Conservation (phyloP, 2,113 vertebrate species). For the Sminthopsis crassicaudata region DNA sequence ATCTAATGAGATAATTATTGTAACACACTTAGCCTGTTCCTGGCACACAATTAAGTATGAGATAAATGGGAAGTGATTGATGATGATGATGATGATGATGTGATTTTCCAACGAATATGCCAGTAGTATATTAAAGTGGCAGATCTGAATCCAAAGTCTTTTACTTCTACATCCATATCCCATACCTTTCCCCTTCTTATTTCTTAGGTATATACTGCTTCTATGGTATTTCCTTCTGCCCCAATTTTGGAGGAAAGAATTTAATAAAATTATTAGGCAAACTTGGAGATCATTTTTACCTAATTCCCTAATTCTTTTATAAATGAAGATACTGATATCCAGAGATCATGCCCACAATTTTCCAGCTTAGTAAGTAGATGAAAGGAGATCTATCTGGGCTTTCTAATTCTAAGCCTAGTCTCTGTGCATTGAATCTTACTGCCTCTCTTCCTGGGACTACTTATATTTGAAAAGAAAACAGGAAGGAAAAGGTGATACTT, state of each 20-base stretch:
- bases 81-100: background rate
- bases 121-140: background rate
- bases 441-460: background rate
- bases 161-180: background rate
- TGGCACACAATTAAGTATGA: background rate
- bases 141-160: background rate
- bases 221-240: background rate
- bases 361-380: background rate
- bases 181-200: background rate
- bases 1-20: background rate
- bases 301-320: background rate
- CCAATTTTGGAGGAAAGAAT: background rate
- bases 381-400: background rate
- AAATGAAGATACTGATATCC: background rate
- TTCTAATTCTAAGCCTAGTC: background rate
- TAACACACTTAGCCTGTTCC: background rate
- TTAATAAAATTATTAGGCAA: background rate
- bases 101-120: background rate
- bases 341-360: background rate
- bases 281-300: background rate
- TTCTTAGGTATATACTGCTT: fast-evolving
- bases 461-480: background rate
- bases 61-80: background rate
- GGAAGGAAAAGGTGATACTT: too few relatives aligned
- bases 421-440: background rate